Base-by-base conservation (phyloP, 2,797 vertebrate genomes). In the Silurus aristotelis region DNA sequence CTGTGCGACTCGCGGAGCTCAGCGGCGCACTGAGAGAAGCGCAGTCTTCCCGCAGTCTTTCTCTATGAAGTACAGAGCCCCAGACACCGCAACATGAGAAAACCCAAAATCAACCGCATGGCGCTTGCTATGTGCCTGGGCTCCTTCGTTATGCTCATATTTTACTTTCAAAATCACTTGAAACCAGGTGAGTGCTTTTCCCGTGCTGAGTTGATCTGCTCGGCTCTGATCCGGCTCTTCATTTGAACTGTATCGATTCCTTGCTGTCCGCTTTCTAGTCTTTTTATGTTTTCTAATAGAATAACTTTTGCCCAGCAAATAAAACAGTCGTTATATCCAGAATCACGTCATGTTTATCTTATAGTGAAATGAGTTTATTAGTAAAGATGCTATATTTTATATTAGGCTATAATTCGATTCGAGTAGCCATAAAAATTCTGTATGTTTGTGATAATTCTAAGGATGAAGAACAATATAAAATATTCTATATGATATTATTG, bases 151-250 rank as follows among this genome's bases (percentile, higher is more conserved):
- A 92, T 97, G 91, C 90, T 93, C 83, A 90, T 97, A 72, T 92
- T 96, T 85, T 97, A 96, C 93, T 95, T 96, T 72, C 96, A 97
- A 91, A 95, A 93, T 95, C 93, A 93, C 46, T 90, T 94, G 67
- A 95, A 90, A 90, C 92, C 93, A 94, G 96, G 96, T 97, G 91
- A 95, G 95, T 80, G 61, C 19, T 83, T 60, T 48, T 9, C 17
- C 5, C 48, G 7, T 52, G 38, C 38, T 38, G 2, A 27, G 15
- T 25, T 27, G 46, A n/a, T 72, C 1, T 17, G 68, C 7, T 68
- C 20, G 38, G 20, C 3, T 55, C 46, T 10, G 61, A 52, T 7
- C 48, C 48, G 48, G 10, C 48, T 52, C 48, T 38, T 38, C 38
- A 38, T 38, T 38, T 38, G 38, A 38, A 38, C 58, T 22, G 61